phyloP scores from a whole-genome alignment of 2,888 invertebrate species.

The Nemotelus pantherinus region DNA sequence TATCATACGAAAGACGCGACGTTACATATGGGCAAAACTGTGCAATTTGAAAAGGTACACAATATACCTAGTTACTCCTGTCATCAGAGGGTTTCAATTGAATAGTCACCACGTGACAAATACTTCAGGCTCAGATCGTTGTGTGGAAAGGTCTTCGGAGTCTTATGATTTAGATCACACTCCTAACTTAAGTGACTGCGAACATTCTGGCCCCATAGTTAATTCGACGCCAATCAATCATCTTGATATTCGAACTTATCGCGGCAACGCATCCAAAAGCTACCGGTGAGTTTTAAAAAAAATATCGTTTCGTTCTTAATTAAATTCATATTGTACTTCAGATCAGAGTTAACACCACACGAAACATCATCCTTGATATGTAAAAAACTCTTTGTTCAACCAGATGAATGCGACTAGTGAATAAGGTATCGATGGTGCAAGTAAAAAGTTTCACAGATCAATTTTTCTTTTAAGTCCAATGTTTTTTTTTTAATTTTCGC shows the following conservation, averaged over 20 bases:
- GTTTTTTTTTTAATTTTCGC: conserved; percentile 16
- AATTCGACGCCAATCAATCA: conserved; percentile 63
- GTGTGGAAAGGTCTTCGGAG: background rate
- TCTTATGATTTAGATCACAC: conserved; percentile 26
- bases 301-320: background rate
- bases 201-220: conserved; percentile 54
- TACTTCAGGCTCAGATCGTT: background rate
- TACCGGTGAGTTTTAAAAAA: conserved; percentile 47
- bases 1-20: conserved; percentile 58
- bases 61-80: conserved; percentile 5
- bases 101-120: background rate
- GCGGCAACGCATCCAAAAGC: conserved; percentile 58
- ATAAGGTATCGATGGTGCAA: conserved; percentile 9
- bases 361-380: conserved; percentile 60
- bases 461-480: background rate
- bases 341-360: conserved; percentile 50
- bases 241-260: conserved; percentile 57
- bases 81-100: conserved; percentile 16
- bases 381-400: conserved; percentile 59
- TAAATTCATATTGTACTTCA: background rate
- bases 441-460: conserved; percentile 6
- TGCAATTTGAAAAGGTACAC: conserved; percentile 59
- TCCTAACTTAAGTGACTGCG: conserved; percentile 33
- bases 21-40: conserved; percentile 60
- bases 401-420: conserved; percentile 57